Conservation (phyloP, 2,888 invertebrate genomes). For the Exocentrus adspersus region DNA sequence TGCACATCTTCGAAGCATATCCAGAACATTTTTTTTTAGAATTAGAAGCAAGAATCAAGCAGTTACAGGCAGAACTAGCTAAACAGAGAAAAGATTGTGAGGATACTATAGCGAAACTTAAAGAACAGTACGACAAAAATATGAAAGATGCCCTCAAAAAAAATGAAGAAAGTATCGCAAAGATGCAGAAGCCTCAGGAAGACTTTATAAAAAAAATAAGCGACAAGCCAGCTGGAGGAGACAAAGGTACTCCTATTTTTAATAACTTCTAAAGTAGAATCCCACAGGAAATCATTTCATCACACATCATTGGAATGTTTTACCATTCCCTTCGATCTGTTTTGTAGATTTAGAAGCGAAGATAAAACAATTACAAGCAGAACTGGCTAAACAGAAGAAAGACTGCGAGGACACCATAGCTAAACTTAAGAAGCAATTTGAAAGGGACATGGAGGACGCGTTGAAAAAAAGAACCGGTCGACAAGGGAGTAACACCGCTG, state of each 20-base stretch:
- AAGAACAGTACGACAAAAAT: not conserved
- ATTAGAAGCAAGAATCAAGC: constrained; percentile 16
- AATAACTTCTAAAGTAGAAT: no score
- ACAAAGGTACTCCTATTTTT: no score
- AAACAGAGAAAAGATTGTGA: constrained; percentile 12
- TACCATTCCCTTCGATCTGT: no score
- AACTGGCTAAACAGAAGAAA: not conserved
- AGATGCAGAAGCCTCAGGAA: not conserved
- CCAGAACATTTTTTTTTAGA: not conserved
- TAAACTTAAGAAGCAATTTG: not conserved
- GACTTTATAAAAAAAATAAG: not conserved
- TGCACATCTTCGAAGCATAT: no score
- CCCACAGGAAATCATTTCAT: no score
- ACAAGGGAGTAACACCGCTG: no score
- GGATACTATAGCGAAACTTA: constrained; percentile 15
- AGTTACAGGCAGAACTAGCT: constrained; percentile 18
- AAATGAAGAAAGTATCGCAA: not conserved
- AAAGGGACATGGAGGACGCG: not conserved
- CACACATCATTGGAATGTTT: no score
- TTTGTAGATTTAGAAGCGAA: not conserved
- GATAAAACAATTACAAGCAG: not conserved
- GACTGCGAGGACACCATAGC: not conserved
- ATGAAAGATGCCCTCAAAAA: constrained; percentile 3
- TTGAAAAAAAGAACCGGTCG: no score
- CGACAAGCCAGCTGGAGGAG: not conserved